Base-by-base conservation (phyloP, 2,113 vertebrate genomes). In the Drymodes brunneopygia region DNA sequence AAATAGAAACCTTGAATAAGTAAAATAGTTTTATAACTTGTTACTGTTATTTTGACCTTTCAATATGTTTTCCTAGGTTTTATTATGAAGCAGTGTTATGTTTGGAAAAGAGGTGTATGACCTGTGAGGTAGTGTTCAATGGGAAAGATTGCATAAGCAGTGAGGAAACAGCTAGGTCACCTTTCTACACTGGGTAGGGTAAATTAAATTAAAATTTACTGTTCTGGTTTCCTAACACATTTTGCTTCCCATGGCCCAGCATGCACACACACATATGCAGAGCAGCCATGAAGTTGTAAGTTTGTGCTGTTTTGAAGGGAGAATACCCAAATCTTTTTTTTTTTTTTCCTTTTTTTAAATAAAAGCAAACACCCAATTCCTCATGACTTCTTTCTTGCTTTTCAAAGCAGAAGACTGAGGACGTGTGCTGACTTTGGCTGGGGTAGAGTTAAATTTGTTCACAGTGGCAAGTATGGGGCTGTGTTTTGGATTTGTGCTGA, bases 1-100 rank as follows among this genome's bases (percentile, higher is more conserved):
- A 95, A 92, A 87, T 40, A 79, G 45, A 81, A 74, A 80, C 35
- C 31, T 36, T 73, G 66, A 88, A 70, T 29, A 86, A 77, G 42
- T 86, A 65, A 74, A 78, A 81, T n/a, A 82, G 27, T 72, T 95
- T 91, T 91, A 89, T 84, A 84, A 56, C 83, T 84, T 71, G 20
- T 62, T 88, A 70, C 58, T 82, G 62, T 95, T 93, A 86, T 80
- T 91, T 93, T 92, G 51, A 86, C 58, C 58, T 90, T 95, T 88
- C 74, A 80, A 11, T 93, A 57, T 88, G 22, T 91, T 95, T 95
- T 88, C 7, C 13, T n/a, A 62, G 60, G 64, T 71, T 88, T 93
- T 97, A 86, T 81, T 93, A 72, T 80, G 42, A 90, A 74, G 47
- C 31, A 92, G 64, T 91, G 58, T 48, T 88, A 45, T 77, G 51